Conservation (phyloP, 2,888 invertebrate species). For the Eurytoma adleriae region DNA sequence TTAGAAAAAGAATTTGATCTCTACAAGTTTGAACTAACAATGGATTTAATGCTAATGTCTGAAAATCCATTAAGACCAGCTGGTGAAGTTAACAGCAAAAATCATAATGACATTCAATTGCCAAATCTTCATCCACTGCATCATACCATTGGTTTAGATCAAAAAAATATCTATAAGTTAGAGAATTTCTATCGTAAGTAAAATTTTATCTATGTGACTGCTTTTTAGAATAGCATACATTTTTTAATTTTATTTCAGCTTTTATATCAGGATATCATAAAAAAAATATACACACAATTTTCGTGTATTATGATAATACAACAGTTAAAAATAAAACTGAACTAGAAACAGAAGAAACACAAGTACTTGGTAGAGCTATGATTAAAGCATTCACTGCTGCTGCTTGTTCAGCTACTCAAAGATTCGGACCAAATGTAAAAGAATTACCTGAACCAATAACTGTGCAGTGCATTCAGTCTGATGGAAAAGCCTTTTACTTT, state of each 20-base stretch:
- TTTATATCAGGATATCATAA: slow-evolving; percentile 46
- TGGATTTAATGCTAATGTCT: slow-evolving; percentile 83
- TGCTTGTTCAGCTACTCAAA: slow-evolving; percentile 85
- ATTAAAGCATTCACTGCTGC: slow-evolving; percentile 87
- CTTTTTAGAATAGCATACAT: neutral
- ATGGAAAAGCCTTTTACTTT: slow-evolving; percentile 88
- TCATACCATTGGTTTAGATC: slow-evolving; percentile 82
- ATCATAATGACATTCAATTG: slow-evolving; percentile 78
- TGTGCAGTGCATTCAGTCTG: slow-evolving; percentile 89
- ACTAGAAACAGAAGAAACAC: slow-evolving; percentile 81
- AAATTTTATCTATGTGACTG: no score
- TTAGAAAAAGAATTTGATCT: slow-evolving; percentile 79
- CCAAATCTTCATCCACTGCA: slow-evolving; percentile 87
- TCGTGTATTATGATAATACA: slow-evolving; percentile 83
- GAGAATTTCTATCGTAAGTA: slow-evolving; percentile 85
- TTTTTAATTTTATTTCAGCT: slow-evolving; percentile 47
- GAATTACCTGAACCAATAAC: slow-evolving; percentile 87
- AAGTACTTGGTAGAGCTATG: slow-evolving; percentile 84
- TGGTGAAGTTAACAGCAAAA: slow-evolving; percentile 68
- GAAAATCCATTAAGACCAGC: slow-evolving; percentile 80
- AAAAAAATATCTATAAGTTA: slow-evolving; percentile 81
- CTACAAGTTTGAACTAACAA: slow-evolving; percentile 81
- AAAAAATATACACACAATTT: slow-evolving; percentile 84
- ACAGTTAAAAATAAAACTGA: slow-evolving; percentile 84
- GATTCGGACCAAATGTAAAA: slow-evolving; percentile 83